Evolutionary conservation across 1,140 invertebrate genomes (phyloP), one percentile per base, ranked within the genome.

Genomic region (Planococcus citri): DNA sequence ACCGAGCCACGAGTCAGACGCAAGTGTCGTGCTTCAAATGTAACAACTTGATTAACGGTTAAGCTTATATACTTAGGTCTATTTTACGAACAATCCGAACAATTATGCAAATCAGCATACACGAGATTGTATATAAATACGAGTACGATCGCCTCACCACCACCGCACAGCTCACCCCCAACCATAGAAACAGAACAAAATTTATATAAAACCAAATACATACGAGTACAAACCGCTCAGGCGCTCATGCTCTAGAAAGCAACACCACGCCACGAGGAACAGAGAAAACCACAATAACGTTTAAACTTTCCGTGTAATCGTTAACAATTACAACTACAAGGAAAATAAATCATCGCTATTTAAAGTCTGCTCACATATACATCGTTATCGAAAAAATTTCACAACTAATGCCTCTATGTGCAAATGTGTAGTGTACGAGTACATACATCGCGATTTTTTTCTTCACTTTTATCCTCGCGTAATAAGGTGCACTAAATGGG

Each of bases 31-130:
- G 41, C n/a, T 33, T 33, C 29, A 33, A 51, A 4, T 3, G 12
- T 17, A 51, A 51, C 41, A 51, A 51, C 41, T 51, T 51, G 41
- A 51, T 51, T 51, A 51, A 51, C 41, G 41, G 41, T 51, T 51
- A 51, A 14, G 41, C 17, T n/a, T 51, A n/a, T n/a, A n/a, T n/a
- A n/a, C n/a, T n/a, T n/a, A n/a, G n/a, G n/a, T n/a, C n/a, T n/a
- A n/a, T n/a, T n/a, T n/a, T n/a, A n/a, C n/a, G n/a, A 9, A 17
- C 41, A 51, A 17, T 51, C n/a, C 41, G 41, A 51, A 51, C 41
- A 51, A 51, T 51, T 51, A 51, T 51, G 41, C 41, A 9, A 51
- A 51, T 51, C 41, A 51, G 10, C 12, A n/a, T n/a, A n/a, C n/a
- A n/a, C n/a, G n/a, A n/a, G n/a, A n/a, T n/a, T n/a, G n/a, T n/a